Evolutionary conservation across 37 sponge, comb jelly and placozoan genomes (phyloP).

Genomic region (Mnemiopsis leidyi): DNA sequence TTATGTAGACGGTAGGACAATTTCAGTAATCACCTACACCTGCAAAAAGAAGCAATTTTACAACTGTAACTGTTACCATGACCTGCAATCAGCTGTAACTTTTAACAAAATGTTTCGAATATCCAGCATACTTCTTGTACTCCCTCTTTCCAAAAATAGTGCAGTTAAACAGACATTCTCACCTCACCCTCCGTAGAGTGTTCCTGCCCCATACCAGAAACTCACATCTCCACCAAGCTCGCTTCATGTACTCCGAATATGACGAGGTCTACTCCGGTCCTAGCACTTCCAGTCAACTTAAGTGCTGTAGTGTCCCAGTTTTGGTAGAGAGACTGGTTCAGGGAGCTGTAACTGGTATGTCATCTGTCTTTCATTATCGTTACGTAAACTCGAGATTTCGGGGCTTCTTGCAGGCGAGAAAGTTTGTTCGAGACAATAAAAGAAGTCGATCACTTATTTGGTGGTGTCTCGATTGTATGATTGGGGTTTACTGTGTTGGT

Average conservation of each 20-base stretch:
- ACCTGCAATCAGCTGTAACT: too few relatives aligned
- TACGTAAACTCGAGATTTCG: too few relatives aligned
- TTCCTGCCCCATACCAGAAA: not conserved
- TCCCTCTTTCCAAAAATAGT: too few relatives aligned
- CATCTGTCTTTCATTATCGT: too few relatives aligned
- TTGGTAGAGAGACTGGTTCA: conserved; percentile 4
- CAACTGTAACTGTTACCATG: too few relatives aligned
- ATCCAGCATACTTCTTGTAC: too few relatives aligned
- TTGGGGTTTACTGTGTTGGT: not conserved
- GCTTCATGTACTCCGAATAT: not conserved
- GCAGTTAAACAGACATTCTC: too few relatives aligned
- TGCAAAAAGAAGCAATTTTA: too few relatives aligned
- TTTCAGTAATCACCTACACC: not conserved
- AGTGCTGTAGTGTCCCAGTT: not conserved
- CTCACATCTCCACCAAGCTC: not conserved
- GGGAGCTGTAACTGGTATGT: conserved; percentile 32
- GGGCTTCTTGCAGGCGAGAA: too few relatives aligned
- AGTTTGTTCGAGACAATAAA: too few relatives aligned
- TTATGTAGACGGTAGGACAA: not conserved
- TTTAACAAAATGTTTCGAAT: too few relatives aligned
- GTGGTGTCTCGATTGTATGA: not conserved
- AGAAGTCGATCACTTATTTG: too few relatives aligned
- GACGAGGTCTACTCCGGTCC: conserved; percentile 21
- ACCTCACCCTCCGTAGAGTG: not conserved
- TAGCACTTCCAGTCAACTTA: not conserved